Conservation (phyloP, 2,113 vertebrate genomes). For the Seriola dumerili region DNA sequence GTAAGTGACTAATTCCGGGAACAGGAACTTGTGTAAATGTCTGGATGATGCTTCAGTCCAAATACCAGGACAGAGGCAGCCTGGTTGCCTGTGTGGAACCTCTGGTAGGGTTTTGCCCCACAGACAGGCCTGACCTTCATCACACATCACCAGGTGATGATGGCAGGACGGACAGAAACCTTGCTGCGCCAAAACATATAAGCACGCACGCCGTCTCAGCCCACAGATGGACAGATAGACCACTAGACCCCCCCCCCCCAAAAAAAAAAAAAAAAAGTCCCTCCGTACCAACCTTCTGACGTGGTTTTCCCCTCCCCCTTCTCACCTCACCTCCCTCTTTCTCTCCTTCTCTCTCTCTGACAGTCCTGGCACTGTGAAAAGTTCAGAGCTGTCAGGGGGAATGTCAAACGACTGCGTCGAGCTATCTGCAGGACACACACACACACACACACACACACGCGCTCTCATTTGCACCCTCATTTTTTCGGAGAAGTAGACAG, state of each 20-base stretch:
- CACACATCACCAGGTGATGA: constrained; percentile 92
- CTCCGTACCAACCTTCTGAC: constrained; percentile 72
- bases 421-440: constrained; percentile 82
- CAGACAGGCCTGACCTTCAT: constrained; percentile 86
- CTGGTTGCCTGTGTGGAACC: constrained; percentile 35
- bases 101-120: constrained; percentile 68
- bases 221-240: constrained; percentile 53
- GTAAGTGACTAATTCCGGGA: constrained; percentile 2
- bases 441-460: background rate
- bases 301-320: constrained; percentile 78
- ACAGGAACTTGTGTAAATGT: constrained; percentile 38
- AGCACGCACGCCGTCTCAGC: constrained; percentile 30
- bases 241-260: background rate
- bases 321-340: constrained; percentile 51
- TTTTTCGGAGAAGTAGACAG: constrained; percentile 18
- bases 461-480: constrained; percentile 15
- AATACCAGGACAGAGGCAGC: constrained; percentile 53
- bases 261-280: background rate
- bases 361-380: constrained; percentile 91
- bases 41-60: constrained; percentile 38
- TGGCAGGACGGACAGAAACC: constrained; percentile 77
- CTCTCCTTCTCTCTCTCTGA: constrained; percentile 72
- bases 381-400: constrained; percentile 96
- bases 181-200: constrained; percentile 68
- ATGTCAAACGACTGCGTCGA: constrained; percentile 86